These are phyloP conservation scores for Vultur gryphus DNA, from an alignment of 2,797 vertebrate genomes.

Conservation along the genomic window DNA sequence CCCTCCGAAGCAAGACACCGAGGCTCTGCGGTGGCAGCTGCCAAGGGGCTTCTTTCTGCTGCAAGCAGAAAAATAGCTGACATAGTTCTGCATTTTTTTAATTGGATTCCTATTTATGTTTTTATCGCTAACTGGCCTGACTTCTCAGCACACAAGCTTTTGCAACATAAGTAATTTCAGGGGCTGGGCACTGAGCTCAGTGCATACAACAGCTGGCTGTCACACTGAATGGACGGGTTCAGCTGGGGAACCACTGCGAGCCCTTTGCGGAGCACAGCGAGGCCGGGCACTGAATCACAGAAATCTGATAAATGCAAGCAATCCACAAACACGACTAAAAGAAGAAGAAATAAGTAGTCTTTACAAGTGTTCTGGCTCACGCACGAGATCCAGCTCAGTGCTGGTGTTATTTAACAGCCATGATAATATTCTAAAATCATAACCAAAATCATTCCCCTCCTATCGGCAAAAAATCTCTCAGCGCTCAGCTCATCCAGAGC, in stretches of 20 bases:
- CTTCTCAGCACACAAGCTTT: neutral
- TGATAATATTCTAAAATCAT: neutral
- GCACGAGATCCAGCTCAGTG: neutral
- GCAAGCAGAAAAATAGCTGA: neutral
- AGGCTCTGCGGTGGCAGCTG: neutral
- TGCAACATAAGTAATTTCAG: neutral
- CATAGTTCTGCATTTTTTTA: neutral
- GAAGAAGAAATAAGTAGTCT: neutral
- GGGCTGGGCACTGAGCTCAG: neutral
- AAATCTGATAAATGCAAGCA: neutral
- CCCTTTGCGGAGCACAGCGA: accelerated
- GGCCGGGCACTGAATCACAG: neutral
- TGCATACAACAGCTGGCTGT: neutral
- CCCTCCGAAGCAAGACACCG: neutral
- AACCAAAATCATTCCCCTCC: neutral
- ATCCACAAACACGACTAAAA: neutral
- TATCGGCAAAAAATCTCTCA: neutral
- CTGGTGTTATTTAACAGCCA: neutral
- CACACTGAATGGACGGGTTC: neutral
- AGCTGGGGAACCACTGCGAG: neutral
- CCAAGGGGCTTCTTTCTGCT: neutral
- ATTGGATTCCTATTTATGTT: neutral
- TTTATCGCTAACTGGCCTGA: neutral
- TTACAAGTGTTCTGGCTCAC: neutral
- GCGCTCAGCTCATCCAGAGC: neutral